Base-by-base conservation (phyloP, 1,140 invertebrate species). In the Drosophila lacertosa region DNA sequence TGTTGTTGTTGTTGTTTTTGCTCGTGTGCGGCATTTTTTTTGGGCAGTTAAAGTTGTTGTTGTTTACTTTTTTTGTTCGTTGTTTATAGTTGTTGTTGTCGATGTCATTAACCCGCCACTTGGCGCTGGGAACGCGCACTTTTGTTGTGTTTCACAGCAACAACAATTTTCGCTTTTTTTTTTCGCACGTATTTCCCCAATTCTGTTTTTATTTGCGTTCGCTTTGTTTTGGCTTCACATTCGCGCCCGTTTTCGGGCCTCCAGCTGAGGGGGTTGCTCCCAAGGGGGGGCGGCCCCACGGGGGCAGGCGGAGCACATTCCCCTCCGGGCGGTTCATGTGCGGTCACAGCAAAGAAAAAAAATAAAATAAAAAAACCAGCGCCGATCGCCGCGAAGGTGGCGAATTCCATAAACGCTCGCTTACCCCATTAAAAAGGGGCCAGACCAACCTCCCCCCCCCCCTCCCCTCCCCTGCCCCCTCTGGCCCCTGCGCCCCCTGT, bases 81-180 rank as follows among this genome's bases (percentile, higher is more conserved):
- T 39, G 42, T 50, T 66, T 29, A 47, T 51, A 35, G 69, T 59
- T 50, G 54, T 57, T 74, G 29, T 47, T 80, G 44, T 39, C 26
- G 70, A 64, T 84, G 80, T 84, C 80, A 84, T 80, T 86, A 80
- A 84, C 80, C 80, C 48, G 54, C 58, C 76, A 74, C 76, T 74
- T 84, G 68, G 76, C 57, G 68, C 76, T 84, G 76, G 77, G 77
- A 84, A 86, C 76, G 72, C 55, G 70, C 59, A 73, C 50, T 57
- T 69, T 70, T 81, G 50, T 59, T 81, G 60, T 81, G 54, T 20
- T 75, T 72, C 69, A 6, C 44, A n/a, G 16, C 6, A 47, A 15
- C 24, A 24, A 48, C 58, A 26, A 50, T 58, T 64, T 70, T 64
- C 67, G 66, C 60, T 59, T 50, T 70, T 77, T 63, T 48, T 75